A percentile compares a stretch with the other conserved stretches of the same genome.
These are phyloP conservation scores for Laodelphax striatellus DNA, from an alignment of 1,140 invertebrate species.

Conservation along the genomic window DNA sequence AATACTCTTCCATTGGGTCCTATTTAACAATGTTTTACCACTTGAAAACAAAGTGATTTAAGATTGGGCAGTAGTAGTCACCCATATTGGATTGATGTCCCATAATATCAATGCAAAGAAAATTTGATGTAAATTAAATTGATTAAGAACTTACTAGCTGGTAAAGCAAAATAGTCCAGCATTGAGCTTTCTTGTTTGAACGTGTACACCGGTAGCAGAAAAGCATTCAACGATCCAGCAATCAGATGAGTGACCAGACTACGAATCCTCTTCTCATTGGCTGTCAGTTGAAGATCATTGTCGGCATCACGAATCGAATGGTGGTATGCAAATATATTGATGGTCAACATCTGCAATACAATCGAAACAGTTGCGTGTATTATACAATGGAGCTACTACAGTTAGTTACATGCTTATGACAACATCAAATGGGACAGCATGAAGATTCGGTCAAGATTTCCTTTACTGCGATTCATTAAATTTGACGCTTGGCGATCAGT, in stretches of 20 bases:
- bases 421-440: too few relatives aligned
- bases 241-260: conserved; percentile 50
- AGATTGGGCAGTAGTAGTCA: too few relatives aligned
- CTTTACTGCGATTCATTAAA: too few relatives aligned
- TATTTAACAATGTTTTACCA: too few relatives aligned
- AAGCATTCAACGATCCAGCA: conserved; percentile 52
- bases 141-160: conserved; percentile 42
- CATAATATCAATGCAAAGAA: too few relatives aligned
- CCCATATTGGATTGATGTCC: too few relatives aligned
- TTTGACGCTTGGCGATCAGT: too few relatives aligned
- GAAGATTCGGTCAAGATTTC: too few relatives aligned
- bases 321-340: conserved; percentile 61
- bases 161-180: conserved; percentile 55
- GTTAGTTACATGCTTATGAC: too few relatives aligned
- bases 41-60: too few relatives aligned
- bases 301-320: conserved; percentile 38
- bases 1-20: too few relatives aligned
- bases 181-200: conserved; percentile 43
- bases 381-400: neutral
- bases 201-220: conserved; percentile 58
- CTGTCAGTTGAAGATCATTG: conserved; percentile 35
- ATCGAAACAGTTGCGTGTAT: neutral
- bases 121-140: too few relatives aligned
- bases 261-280: conserved; percentile 40
- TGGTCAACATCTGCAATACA: conserved; percentile 52